Conservation (phyloP, 2,888 invertebrate species). For the Hoplodrina ambigua region DNA sequence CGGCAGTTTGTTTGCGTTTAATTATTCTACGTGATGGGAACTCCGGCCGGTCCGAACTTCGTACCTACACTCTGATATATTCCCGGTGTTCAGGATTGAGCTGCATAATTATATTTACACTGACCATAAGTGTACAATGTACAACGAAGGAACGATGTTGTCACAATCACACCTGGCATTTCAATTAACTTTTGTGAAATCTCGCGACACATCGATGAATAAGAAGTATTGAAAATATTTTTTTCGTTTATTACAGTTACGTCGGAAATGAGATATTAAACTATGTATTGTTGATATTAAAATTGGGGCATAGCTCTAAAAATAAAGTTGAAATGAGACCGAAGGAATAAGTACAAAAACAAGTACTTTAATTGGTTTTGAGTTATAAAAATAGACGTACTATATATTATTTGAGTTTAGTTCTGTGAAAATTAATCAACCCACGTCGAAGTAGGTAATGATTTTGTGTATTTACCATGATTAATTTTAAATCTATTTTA, state of each 20-base stretch:
- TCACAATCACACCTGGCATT: conserved; percentile 31
- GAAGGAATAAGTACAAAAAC: not conserved
- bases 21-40: conserved; percentile 83
- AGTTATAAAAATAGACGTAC: too few species aligned
- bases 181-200: conserved; percentile 33
- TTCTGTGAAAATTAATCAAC: too few species aligned
- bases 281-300: not conserved
- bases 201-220: conserved; percentile 20
- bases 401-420: too few species aligned
- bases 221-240: conserved; percentile 10
- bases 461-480: too few species aligned
- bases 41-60: conserved; percentile 67
- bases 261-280: not conserved
- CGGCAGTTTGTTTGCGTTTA: conserved; percentile 85
- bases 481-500: too few species aligned
- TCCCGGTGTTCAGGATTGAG: conserved; percentile 50
- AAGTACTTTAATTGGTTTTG: too few species aligned
- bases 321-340: not conserved
- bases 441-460: too few species aligned
- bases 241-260: not conserved
- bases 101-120: conserved; percentile 65
- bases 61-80: conserved; percentile 64
- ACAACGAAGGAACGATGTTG: conserved; percentile 29
- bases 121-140: conserved; percentile 41
- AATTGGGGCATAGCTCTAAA: not conserved